These are phyloP conservation scores for Micropoecilia bifurca DNA, from an alignment of 2,797 vertebrate genomes.

Conservation along the genomic window DNA sequence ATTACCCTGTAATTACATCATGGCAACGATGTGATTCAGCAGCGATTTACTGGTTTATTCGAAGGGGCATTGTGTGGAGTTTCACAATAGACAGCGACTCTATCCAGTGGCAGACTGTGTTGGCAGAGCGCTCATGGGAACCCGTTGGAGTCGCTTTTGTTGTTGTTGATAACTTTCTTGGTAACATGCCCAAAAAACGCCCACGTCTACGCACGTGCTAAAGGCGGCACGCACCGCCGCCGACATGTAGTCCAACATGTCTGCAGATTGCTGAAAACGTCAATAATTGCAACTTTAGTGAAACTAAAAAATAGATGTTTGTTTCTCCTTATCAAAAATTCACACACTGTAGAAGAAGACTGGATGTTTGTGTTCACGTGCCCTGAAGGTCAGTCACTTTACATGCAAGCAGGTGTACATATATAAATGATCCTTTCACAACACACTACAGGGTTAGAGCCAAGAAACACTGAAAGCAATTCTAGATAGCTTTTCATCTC, in stretches of 20 bases:
- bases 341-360: not conserved
- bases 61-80: constrained; percentile 52
- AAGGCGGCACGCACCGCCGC: not conserved
- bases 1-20: constrained; percentile 60
- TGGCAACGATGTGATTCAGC: constrained; percentile 60
- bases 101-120: constrained; percentile 40
- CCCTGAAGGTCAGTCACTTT: constrained; percentile 12
- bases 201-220: constrained; percentile 9
- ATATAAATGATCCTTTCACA: constrained; percentile 11
- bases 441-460: constrained; percentile 21
- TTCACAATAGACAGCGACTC: constrained; percentile 56
- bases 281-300: constrained; percentile 2
- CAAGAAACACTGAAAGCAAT: constrained; percentile 13
- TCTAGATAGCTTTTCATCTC: not conserved
- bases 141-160: constrained; percentile 49
- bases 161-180: constrained; percentile 61
- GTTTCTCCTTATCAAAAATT: not conserved
- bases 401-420: constrained; percentile 9
- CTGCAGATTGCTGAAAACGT: not conserved
- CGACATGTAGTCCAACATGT: not conserved
- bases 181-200: constrained; percentile 49
- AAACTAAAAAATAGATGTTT: constrained; percentile 5
- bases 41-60: constrained; percentile 64
- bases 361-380: constrained; percentile 10
- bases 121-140: constrained; percentile 63